Evolutionary conservation across 1,140 invertebrate species (phyloP), one percentile per base, ranked within the genome.

Genomic region (Dendrolimus punctatus): DNA sequence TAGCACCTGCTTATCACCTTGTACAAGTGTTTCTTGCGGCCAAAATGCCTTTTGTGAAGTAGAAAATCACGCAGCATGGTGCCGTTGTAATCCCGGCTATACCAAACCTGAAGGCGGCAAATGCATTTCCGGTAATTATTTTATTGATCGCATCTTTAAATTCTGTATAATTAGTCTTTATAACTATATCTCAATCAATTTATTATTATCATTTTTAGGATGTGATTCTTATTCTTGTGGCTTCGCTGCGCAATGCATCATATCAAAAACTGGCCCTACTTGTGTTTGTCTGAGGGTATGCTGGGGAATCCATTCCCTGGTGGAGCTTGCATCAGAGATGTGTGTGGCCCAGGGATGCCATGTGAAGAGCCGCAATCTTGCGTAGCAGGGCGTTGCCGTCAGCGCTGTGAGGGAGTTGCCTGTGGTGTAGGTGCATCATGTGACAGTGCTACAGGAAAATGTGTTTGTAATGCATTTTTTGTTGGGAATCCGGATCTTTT

Each of bases 251-350:
- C 92, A 95, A 50, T 98, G 96, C 75, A 95, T 96, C 51, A 92
- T 95, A n/a, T 94, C 95, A 37, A 91, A 92, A 52, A 89, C 91
- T 40, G 96, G 95, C 36, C 94, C 95, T 8, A 96, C 95, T 3
- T 98, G 96, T 73, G 94, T 94, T 73, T 98, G 96, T 71, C 92
- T 5, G 92, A 95, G 76, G 95, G 95, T 40, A 94, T 93, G 71
- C 90, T 92, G 43, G 96, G 96, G 2, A 97, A 97, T 87, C 95
- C 96, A 10, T 97, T 97, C 88, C 94, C 95, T 6, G 96, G 96
- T 39, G 96, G 95, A 39, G 88, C 88, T 41, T 98, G 96, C 78
- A 87, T 87, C 40, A 91, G 93, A 40, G 95, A 96, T 79, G 86
- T 95, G 41, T 98, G 96, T 76, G 95, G 93, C 0, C 84, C 91